These are phyloP conservation scores for Pangasius larnaudii DNA, from an alignment of 2,797 vertebrate species.

Conservation along the genomic window DNA sequence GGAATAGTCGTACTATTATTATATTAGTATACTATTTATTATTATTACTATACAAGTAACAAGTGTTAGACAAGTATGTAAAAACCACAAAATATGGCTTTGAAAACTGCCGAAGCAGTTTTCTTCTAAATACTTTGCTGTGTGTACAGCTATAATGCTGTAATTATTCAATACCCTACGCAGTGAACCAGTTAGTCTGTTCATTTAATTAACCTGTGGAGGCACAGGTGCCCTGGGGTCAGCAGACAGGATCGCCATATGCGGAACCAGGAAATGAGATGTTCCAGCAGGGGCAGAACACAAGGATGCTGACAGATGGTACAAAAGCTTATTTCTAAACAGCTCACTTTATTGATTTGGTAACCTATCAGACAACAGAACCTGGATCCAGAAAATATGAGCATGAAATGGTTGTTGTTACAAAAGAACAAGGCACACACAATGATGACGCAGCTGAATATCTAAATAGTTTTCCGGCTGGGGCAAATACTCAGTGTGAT, in stretches of 20 bases:
- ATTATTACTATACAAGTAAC: neutral
- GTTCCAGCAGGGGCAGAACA: conserved; percentile 54
- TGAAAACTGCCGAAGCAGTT: neutral
- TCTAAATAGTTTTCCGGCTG: neutral
- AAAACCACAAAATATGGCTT: neutral
- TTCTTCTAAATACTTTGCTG: neutral
- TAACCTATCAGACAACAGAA: conserved; percentile 44
- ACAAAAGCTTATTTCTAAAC: conserved; percentile 64
- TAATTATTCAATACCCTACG: conserved; percentile 32
- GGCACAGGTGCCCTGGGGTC: conserved; percentile 70
- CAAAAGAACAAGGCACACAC: conserved; percentile 12
- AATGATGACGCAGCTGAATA: neutral
- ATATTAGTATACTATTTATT: neutral
- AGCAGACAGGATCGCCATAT: conserved; percentile 58
- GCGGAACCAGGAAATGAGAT: conserved; percentile 65
- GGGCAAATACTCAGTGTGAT: neutral
- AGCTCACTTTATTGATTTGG: conserved; percentile 66
- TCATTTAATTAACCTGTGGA: conserved; percentile 75
- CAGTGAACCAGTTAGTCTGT: conserved; percentile 61
- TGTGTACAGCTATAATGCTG: conserved; percentile 11
- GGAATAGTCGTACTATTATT: neutral
- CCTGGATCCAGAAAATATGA: conserved; percentile 27
- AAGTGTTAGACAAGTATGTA: neutral
- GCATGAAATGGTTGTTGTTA: conserved; percentile 4
- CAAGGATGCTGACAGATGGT: conserved; percentile 61